Base-by-base conservation (phyloP, 1,140 invertebrate genomes). In the Venturia canescens region DNA sequence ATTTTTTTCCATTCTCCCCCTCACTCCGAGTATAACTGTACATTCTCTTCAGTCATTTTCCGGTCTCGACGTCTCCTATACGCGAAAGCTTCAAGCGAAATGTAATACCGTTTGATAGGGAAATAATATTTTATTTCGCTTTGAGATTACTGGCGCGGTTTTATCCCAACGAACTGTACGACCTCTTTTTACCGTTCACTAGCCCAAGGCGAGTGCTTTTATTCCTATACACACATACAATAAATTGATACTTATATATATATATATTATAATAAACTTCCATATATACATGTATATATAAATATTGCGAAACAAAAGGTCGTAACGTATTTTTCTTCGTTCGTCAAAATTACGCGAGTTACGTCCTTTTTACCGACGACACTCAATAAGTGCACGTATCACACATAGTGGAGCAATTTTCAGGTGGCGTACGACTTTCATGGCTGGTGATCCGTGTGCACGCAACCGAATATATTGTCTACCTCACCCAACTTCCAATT, bases 121-220 rank as follows among this genome's bases (percentile, higher is more conserved):
- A 89, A 89, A 90, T 89, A 88, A 90, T 90, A 90, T 90, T 90
- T 90, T 90, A 90, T 89, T 90, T 79, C 81, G 77, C 83, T 84
- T 78, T 83, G 77, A 87, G 86, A 83, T 87, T 83, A 82, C 82
- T 83, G 48, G 77, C 79, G 80, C 75, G 82, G 80, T 85, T 86
- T 85, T 87, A 87, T 84, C 84, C 84, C 60, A 78, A 76, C 84
- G 72, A 63, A 76, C 70, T 75, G 78, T 82, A 83, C 84, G 82
- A 81, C 48, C 29, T 34, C 77, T 76, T 79, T 75, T 71, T 69
- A 67, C 48, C 29, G 57, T 76, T 57, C 16, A 76, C 74, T 76
- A 63, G 72, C 79, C 75, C 72, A 76, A 69, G 48, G 63, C 57
- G 44, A 60, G 67, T 50, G 6, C 72, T 63, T 63, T 44, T 63